Conservation (phyloP, 2,113 vertebrate genomes). For the Pollachius pollachius region DNA sequence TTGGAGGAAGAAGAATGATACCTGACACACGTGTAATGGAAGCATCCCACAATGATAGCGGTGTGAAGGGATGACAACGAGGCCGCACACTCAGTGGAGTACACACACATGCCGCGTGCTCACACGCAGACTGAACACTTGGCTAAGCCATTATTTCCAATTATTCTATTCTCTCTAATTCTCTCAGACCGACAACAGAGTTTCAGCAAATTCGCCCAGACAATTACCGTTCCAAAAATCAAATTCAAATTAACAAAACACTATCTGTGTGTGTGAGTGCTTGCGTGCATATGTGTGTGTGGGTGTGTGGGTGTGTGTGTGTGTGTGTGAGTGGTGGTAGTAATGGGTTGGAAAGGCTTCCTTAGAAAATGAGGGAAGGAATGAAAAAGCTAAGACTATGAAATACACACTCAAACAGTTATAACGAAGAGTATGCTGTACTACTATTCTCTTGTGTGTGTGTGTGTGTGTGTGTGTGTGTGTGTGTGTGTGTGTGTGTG, state of each 20-base stretch:
- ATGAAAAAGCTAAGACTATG: too few relatives aligned
- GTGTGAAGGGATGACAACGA: not conserved
- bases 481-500: too few relatives aligned
- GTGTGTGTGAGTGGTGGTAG: not conserved
- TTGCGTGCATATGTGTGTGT: not conserved
- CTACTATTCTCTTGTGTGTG: too few relatives aligned
- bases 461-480: too few relatives aligned
- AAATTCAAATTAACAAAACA: slow-evolving; percentile 45
- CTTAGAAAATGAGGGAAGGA: not conserved
- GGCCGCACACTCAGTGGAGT: not conserved
- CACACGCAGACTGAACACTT: slow-evolving; percentile 3
- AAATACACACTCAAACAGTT: too few relatives aligned
- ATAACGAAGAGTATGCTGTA: too few relatives aligned
- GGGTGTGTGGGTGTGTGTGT: slow-evolving; percentile 3
- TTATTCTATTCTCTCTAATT: slow-evolving; percentile 37
- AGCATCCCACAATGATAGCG: not conserved
- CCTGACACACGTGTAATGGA: not conserved
- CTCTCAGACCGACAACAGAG: slow-evolving; percentile 48
- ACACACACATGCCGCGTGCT: not conserved
- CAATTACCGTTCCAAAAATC: slow-evolving; percentile 28
- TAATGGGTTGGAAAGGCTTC: not conserved
- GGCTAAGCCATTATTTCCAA: slow-evolving; percentile 32
- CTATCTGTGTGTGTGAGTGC: slow-evolving; percentile 18
- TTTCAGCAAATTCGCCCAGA: slow-evolving; percentile 44
- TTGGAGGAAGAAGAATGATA: not conserved